Evolutionary conservation across 2,797 vertebrate species (phyloP), one percentile per base, ranked within the genome.

Genomic region (Karalla daura): DNA sequence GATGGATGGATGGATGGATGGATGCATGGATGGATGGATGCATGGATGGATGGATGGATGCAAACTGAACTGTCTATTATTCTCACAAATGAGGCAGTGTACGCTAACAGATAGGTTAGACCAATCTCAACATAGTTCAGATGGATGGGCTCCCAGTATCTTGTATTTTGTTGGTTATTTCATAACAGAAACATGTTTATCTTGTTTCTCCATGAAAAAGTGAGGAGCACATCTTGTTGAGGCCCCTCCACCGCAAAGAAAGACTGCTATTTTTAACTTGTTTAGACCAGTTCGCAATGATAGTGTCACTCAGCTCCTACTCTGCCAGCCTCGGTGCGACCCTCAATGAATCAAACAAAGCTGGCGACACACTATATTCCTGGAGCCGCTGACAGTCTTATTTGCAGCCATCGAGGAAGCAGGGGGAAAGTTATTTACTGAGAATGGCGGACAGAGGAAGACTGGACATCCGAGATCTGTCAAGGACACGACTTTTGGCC

Each of bases 391-490:
- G 81, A 82, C 84, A 82, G 78, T 74, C 81, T 79, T 84, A 87
- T 88, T 88, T 86, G 72, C 70, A 77, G 59, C 74, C 61, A 74
- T 61, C 25, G 41, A 67, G 67, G 75, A 81, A 59, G 54, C 68
- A 23, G 35, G 7, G 43, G n/a, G 32, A 39, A 53, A 63, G 74
- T 83, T 85, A 84, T 90, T 90, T 88, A 80, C 78, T 58, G 59
- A 77, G 80, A 79, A 54, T 21, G 53, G 63, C 62, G 65, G 65
- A 76, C 76, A 69, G 68, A 78, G 58, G 70, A 28, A 84, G 76
- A 88, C 81, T 86, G 78, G 76, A 83, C 77, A 69, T 67, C 76
- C 50, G 58, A 68, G 77, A 89, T 89, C 74, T 81, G 80, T 87
- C 83, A 84, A 82, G 81, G 52, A 76, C 70, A 43, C 53, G 70